Evolutionary conservation across 2,113 vertebrate genomes (phyloP).

Genomic region (Phodopus roborovskii): DNA sequence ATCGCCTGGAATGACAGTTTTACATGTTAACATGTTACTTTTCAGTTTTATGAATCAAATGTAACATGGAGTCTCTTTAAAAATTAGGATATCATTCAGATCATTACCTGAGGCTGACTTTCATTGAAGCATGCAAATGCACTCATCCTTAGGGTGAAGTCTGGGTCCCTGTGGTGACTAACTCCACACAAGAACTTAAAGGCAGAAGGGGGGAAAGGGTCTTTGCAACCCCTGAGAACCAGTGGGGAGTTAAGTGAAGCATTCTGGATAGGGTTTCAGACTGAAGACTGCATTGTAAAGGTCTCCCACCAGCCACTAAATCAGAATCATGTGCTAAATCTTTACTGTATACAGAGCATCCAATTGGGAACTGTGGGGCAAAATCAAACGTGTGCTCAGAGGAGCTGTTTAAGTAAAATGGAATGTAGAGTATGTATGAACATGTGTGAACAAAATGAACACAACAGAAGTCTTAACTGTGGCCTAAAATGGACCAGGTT

Average conservation of each 20-base stretch:
- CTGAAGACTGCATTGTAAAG: slow-evolving; percentile 38
- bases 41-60: slow-evolving; percentile 67
- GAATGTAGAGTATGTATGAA: background rate
- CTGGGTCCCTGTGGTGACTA: slow-evolving; percentile 39
- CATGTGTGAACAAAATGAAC: background rate
- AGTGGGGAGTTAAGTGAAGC: background rate
- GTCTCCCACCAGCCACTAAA: slow-evolving; percentile 30
- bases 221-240: slow-evolving; percentile 1
- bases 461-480: background rate
- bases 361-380: background rate
- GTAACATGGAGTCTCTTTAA: slow-evolving; percentile 41
- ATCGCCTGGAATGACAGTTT: slow-evolving; percentile 66
- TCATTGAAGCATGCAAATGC: background rate
- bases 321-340: slow-evolving; percentile 23
- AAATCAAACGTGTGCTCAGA: slow-evolving; percentile 24
- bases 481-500: background rate
- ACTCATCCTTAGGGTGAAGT: slow-evolving; percentile 59
- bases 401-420: slow-evolving; percentile 39
- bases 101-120: slow-evolving; percentile 59
- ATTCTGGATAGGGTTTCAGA: slow-evolving; percentile 45
- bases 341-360: background rate
- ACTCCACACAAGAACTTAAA: slow-evolving; percentile 29
- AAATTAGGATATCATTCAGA: slow-evolving; percentile 58
- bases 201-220: slow-evolving; percentile 12
- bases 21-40: slow-evolving; percentile 62